phyloP scores from a whole-genome alignment of 2,113 vertebrate genomes.

The Copsychus sechellarum region DNA sequence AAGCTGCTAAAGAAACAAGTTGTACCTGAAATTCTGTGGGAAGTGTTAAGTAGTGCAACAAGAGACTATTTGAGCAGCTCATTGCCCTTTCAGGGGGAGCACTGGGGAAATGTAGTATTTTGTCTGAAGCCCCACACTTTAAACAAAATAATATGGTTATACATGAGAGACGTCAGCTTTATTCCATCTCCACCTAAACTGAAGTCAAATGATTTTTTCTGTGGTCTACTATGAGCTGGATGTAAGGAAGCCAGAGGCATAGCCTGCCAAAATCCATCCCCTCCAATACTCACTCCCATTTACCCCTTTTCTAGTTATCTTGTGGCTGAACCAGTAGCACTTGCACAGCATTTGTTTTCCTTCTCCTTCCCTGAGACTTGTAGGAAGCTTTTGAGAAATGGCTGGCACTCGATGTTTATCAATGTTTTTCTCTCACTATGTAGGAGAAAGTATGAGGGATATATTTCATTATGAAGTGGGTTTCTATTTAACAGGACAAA shows the following conservation, averaged over 20 bases:
- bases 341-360: conserved; percentile 54
- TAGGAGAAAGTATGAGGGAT: conserved; percentile 68
- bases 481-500: conserved; percentile 79
- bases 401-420: conserved; percentile 70
- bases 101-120: not conserved
- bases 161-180: not conserved
- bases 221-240: fast-evolving
- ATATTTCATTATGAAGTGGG: conserved; percentile 77
- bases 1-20: not conserved
- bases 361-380: conserved; percentile 25
- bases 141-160: not conserved
- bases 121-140: not conserved
- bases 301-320: not conserved
- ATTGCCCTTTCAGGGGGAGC: not conserved
- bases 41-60: not conserved
- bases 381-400: conserved; percentile 71
- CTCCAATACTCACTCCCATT: not conserved
- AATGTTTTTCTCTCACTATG: conserved; percentile 67
- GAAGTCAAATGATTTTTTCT: not conserved
- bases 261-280: not conserved
- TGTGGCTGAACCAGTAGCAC: conserved; percentile 15
- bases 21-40: not conserved
- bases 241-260: not conserved
- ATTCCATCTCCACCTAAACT: not conserved
- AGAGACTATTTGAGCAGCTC: not conserved